Conservation (phyloP, 2,113 vertebrate species). For the Malurus melanocephalus region DNA sequence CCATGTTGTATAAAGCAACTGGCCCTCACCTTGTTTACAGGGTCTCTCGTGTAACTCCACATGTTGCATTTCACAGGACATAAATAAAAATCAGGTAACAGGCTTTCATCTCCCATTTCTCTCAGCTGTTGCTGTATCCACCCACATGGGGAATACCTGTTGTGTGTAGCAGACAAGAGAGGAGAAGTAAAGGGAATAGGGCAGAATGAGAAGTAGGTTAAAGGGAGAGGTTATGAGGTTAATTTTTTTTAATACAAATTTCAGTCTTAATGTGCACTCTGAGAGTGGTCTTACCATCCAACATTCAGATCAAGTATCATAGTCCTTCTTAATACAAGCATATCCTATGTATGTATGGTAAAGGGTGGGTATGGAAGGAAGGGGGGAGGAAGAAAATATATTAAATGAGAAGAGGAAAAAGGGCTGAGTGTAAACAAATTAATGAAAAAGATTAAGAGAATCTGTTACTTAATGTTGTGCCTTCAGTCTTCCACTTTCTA, state of each 20-base stretch:
- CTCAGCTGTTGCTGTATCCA: neutral
- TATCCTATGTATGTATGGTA: too few species aligned
- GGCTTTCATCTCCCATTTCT: neutral
- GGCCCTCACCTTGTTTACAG: constrained; percentile 30
- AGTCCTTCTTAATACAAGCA: neutral
- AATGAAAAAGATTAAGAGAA: neutral
- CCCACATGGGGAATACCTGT: neutral
- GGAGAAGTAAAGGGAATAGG: neutral
- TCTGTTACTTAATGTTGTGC: neutral
- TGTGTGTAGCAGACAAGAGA: neutral
- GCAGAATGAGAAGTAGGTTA: neutral
- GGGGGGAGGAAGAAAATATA: neutral
- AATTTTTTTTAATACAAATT: neutral
- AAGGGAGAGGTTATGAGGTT: neutral
- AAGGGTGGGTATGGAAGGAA: neutral
- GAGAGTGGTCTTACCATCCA: neutral
- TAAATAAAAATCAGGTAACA: neutral
- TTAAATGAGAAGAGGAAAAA: neutral
- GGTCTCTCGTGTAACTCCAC: neutral
- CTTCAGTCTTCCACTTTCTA: neutral
- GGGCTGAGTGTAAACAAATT: neutral
- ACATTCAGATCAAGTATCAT: neutral
- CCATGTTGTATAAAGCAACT: constrained; percentile 44
- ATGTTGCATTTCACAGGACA: neutral
- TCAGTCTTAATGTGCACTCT: neutral